Conservation (phyloP, 2,797 vertebrate species). For the Megaceryle alcyon region DNA sequence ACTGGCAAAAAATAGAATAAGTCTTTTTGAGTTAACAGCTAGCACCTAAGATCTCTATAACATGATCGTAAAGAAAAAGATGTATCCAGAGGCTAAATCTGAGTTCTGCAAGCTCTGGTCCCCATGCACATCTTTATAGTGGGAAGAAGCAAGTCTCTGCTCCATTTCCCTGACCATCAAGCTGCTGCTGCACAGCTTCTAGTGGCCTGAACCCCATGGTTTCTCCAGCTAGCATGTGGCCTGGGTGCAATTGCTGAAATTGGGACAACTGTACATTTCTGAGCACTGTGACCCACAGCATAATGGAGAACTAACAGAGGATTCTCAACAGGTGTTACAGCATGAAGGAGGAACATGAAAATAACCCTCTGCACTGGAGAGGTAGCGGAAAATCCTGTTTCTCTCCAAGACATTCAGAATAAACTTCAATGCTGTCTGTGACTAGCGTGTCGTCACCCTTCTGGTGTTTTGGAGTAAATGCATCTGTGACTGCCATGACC, state of each 20-base stretch:
- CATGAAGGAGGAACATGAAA: background rate
- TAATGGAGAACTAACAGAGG: background rate
- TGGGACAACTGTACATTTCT: fast-evolving
- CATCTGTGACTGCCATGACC: background rate
- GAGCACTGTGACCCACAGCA: background rate
- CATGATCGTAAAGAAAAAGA: fast-evolving
- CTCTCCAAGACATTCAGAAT: background rate
- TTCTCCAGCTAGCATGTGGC: background rate
- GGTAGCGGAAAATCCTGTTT: background rate
- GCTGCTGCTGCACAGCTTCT: background rate
- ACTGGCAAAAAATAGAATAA: background rate
- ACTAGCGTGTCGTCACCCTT: fast-evolving
- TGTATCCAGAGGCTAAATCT: background rate
- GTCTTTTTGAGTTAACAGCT: background rate
- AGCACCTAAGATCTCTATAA: background rate
- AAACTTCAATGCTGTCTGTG: too few species aligned
- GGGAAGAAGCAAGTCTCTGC: background rate
- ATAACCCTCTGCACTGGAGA: background rate
- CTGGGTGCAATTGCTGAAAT: background rate
- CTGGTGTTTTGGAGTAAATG: background rate
- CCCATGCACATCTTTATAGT: fast-evolving
- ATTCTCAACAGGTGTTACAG: background rate
- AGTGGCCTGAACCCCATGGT: fast-evolving
- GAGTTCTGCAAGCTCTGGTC: background rate
- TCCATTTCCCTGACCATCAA: background rate